A percentile compares a stretch with the other conserved stretches of the same genome.
phyloP scores from a whole-genome alignment of 2,113 vertebrate genomes.

The Bolborhynchus lineola region DNA sequence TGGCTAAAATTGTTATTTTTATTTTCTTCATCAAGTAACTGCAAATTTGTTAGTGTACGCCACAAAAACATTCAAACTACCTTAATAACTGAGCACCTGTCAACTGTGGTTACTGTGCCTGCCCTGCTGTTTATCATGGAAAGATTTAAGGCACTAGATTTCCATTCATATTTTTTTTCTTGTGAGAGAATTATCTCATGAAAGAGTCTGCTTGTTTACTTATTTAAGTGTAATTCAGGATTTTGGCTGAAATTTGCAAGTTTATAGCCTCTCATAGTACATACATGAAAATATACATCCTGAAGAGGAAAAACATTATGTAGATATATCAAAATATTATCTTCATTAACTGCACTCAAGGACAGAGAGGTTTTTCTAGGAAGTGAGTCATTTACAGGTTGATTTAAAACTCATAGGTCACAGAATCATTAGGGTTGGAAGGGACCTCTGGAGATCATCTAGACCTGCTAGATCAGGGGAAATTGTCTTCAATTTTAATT shows the following conservation, averaged over 20 bases:
- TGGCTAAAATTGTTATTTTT: background rate
- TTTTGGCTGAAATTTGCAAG: background rate
- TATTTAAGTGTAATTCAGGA: background rate
- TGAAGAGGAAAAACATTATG: background rate
- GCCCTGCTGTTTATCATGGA: background rate
- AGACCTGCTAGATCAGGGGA: rapidly evolving
- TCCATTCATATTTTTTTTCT: background rate
- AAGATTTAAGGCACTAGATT: background rate
- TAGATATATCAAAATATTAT: background rate
- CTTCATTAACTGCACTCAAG: background rate
- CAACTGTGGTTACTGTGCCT: background rate
- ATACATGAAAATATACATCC: background rate
- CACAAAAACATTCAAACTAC: background rate
- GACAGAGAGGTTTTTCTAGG: background rate
- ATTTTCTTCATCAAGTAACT: background rate
- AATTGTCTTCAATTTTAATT: background rate
- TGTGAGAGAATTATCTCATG: background rate
- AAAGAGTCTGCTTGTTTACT: background rate
- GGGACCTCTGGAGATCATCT: background rate
- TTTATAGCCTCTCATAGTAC: background rate
- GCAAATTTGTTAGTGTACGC: background rate
- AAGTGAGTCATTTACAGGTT: background rate
- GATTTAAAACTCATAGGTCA: background rate
- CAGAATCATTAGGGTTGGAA: background rate
- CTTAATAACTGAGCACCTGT: background rate